Evolutionary conservation across 2,797 vertebrate genomes (phyloP), one percentile per base, ranked within the genome.

Genomic region (Sebastes cheni): DNA sequence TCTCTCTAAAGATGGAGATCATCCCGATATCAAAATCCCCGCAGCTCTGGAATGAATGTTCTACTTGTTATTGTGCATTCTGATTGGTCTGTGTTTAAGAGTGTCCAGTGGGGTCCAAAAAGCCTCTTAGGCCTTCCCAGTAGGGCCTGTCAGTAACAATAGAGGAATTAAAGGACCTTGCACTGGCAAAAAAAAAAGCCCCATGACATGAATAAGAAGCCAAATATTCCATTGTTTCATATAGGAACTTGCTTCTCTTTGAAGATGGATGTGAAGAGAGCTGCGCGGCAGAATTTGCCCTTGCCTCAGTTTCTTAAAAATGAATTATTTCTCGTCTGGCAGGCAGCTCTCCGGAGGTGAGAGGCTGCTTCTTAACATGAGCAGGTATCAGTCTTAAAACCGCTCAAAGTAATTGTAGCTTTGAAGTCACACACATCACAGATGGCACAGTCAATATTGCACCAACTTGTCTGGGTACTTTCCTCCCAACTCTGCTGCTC

Each of bases 371-470:
- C 92, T 93, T 92, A 93, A 93, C 94, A 91, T 92, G 93, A 95
- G 91, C 92, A 94, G 94, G 95, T 93, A 95, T 92, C 94, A 91
- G 92, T 93, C 91, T 94, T 95, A 91, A 90, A 93, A 89, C 88
- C 72, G 92, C 92, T 95, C 91, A 94, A 94, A 95, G 93, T 96
- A 96, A 96, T 95, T 95, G 93, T 94, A 88, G 87, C 90, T 96
- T 95, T 95, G 94, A 95, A 95, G 93, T 94, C 91, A 91, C 90
- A 94, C 91, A 94, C 93, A 92, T 94, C 93, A 94, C 92, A 95
- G 89, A 92, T 91, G 81, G 83, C 91, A 89, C 89, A 91, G 91
- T 93, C 94, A 95, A 95, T 95, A 95, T 93, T 92, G 90, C 93
- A 92, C 87, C 92, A 95, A 95, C 93, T 93, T 92, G 90, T 93